Evolutionary conservation across 2,113 vertebrate genomes (phyloP).

Genomic region (Amblyornis subalaris): DNA sequence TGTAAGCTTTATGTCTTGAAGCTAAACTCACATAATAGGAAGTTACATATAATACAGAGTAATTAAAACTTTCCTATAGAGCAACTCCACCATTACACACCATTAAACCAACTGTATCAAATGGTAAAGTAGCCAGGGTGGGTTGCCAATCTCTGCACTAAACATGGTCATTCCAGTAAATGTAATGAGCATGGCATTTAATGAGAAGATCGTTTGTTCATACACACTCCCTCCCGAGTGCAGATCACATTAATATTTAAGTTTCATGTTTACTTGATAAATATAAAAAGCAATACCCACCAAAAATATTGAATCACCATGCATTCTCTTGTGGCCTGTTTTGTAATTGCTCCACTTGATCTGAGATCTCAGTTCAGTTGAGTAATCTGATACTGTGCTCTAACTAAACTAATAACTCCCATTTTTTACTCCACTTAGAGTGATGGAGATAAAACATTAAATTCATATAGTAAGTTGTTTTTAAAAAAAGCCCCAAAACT

Average conservation of each 20-base stretch:
- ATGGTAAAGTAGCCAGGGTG: neutral
- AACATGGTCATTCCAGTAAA: neutral
- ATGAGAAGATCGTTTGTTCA: neutral
- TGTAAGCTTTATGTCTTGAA: neutral
- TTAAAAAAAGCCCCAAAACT: neutral
- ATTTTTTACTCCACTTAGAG: neutral
- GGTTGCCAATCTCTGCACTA: neutral
- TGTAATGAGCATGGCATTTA: neutral
- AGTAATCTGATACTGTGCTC: neutral
- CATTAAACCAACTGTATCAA: neutral
- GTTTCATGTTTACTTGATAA: neutral
- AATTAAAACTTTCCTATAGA: neutral
- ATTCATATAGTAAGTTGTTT: neutral
- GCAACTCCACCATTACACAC: neutral
- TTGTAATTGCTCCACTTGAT: neutral
- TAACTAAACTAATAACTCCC: neutral
- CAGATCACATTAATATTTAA: neutral
- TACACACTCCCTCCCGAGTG: neutral
- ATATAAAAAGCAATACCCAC: neutral
- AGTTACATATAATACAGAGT: neutral
- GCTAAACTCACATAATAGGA: neutral
- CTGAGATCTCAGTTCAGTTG: neutral
- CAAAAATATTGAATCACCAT: neutral
- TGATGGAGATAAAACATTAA: neutral
- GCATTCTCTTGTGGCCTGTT: neutral